Conservation (phyloP, 2,888 invertebrate species). For the Chalcosyrphus nemorum region DNA sequence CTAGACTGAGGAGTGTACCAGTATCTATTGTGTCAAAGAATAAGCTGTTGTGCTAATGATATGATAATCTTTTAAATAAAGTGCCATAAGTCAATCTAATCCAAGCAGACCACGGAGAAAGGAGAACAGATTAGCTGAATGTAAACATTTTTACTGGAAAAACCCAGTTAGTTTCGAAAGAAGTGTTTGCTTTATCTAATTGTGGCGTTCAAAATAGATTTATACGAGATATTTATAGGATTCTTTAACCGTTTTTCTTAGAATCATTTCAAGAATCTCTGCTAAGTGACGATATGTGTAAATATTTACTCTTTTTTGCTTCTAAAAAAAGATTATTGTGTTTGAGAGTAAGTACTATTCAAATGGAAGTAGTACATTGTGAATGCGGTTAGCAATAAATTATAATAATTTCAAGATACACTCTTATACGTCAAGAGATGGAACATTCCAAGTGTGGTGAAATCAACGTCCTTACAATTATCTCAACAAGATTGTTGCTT, state of each 20-base stretch:
- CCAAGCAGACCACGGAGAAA: neutral
- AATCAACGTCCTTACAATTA: neutral
- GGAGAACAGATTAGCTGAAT: neutral
- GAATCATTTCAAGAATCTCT: neutral
- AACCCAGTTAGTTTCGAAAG: conserved; percentile 22
- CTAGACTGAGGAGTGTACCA: too few species aligned
- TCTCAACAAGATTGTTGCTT: neutral
- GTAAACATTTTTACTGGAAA: conserved; percentile 13
- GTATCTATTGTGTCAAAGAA: neutral
- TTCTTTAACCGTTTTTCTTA: neutral
- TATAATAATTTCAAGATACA: neutral
- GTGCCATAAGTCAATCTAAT: conserved; percentile 11
- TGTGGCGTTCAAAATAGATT: conserved; percentile 5
- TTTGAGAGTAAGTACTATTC: conserved; percentile 14
- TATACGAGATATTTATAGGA: neutral
- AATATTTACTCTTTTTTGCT: neutral
- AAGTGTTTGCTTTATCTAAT: neutral
- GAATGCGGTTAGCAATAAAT: neutral
- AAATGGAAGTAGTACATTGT: neutral
- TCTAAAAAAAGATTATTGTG: conserved; percentile 21
- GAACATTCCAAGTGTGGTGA: neutral
- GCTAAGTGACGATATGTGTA: neutral
- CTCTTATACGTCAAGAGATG: neutral
- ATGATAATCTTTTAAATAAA: conserved; percentile 16
- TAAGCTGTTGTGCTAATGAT: conserved; percentile 18